Evolutionary conservation across 2,797 vertebrate species (phyloP), one percentile per base, ranked within the genome.

Genomic region (Apodemus agrarius): DNA sequence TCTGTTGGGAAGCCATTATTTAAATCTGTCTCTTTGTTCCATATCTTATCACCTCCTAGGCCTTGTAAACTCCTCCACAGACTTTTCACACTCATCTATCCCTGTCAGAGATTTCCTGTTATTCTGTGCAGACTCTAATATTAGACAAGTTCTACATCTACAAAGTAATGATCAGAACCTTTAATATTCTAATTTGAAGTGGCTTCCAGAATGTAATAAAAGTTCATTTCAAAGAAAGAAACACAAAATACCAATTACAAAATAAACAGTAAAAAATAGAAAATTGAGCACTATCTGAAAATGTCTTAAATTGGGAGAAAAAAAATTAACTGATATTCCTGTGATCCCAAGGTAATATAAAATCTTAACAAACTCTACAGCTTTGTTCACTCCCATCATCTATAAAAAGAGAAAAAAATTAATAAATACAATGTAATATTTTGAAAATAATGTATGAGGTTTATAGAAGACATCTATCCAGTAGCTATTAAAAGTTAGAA

Each of bases 1-100:
- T 83, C 67, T 81, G 78, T 61, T 74, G 65, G 84, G 49, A 93
- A 89, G 69, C 82, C 82, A 91, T 59, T 92, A 61, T 87, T 96
- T 61, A 93, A 95, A 54, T 59, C 65, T 81, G 59, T 65, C 26
- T 95, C 85, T 87, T 65, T 63, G 75, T 61, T 91, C 52, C 63
- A 14, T 54, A 6, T 37, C 22, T 88, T 80, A 34, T 34, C 26
- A 86, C 57, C 26, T 92, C 80, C 54, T 29, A 57, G 54, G 8
- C 43, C 9, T 78, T 67, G 57, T 19, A 96, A 29, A 14, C n/a
- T 79, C 61, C 22, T 3, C 63, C 46, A 17, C 2, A 93, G 63
- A 52, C 76, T 31, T 12, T 16, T 61, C 26, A 57, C 82, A 31
- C 26, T 29, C 12, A 34, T 37, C 1, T 61, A 31, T n/a, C 29